Base-by-base conservation (phyloP, 2,888 invertebrate species). In the Esperia sulphurella region DNA sequence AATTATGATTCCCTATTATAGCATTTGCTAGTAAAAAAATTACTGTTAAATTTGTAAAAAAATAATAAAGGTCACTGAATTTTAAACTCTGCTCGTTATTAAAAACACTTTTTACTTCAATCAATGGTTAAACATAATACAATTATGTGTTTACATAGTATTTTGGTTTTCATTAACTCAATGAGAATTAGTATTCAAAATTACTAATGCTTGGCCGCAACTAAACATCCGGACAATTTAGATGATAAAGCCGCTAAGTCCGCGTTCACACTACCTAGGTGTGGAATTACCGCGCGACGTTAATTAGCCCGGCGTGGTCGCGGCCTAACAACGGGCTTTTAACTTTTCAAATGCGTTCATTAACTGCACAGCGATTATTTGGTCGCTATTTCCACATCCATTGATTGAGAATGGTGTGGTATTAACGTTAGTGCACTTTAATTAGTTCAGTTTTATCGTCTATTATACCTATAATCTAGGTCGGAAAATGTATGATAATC, bases 301-400 rank as follows among this genome's bases (percentile, higher is more conserved):
- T 84, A 86, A 87, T 87, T 86, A 83, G 83, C 79, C 61, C 58
- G 63, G 63, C 60, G 75, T 75, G 72, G 53, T 21, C 57, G 65
- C 71, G 66, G 75, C 80, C 83, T 80, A 82, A 75, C 65, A 61
- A 67, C 63, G 68, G 69, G 85, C 84, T 83, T 86, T 83, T 84
- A 86, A 86, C 87, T 88, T 87, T 87, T 86, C 85, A 80, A 86
- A 86, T 75, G 80, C 75, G 70, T 80, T 79, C 80, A 84, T 84
- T 84, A 80, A 79, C 74, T 78, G 75, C 68, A 57, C 55, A 57
- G 58, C 72, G 76, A 81, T 83, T 82, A 78, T 82, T 78, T 76
- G 71, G 61, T 21, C 21, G 21, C 21, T 21, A 21, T 21, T 66
- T 73, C 77, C 64, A 55, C 62, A 54, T 54, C 63, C 65, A 68